phyloP scores from a whole-genome alignment of 2,888 invertebrate genomes.

The Cremastinae sp. region DNA sequence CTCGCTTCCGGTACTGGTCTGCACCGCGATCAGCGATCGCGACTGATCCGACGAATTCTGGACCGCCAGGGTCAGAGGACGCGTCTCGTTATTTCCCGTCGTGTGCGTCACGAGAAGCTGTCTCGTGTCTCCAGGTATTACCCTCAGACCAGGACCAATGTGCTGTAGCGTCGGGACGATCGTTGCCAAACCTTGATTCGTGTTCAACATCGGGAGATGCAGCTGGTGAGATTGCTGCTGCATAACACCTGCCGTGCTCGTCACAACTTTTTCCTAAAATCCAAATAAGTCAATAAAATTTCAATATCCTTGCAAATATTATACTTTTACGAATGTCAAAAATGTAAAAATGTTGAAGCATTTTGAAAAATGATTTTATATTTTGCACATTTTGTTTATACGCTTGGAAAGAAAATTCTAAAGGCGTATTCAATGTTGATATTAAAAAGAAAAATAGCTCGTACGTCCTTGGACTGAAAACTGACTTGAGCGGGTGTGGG shows the following conservation, averaged over 20 bases:
- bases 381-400: too few relatives aligned
- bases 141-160: conserved; percentile 75
- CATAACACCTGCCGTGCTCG: conserved; percentile 70
- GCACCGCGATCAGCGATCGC: conserved; percentile 75
- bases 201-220: conserved; percentile 78
- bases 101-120: conserved; percentile 77
- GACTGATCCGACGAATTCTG: conserved; percentile 74
- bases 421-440: too few relatives aligned
- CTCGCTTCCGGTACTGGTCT: conserved; percentile 76
- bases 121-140: conserved; percentile 77
- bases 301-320: too few relatives aligned
- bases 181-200: conserved; percentile 77
- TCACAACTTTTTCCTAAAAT: conserved; percentile 74
- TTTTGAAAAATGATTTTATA: too few relatives aligned
- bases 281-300: not conserved
- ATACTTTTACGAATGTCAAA: too few relatives aligned
- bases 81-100: conserved; percentile 73
- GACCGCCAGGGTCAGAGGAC: conserved; percentile 74
- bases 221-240: conserved; percentile 74
- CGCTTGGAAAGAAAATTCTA: too few relatives aligned
- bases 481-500: conserved; percentile 77
- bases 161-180: conserved; percentile 79
- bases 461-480: not conserved
- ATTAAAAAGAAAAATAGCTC: not conserved
- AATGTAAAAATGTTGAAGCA: too few relatives aligned